phyloP scores from a whole-genome alignment of 2,888 invertebrate species.

The Neoscelio sp. region DNA sequence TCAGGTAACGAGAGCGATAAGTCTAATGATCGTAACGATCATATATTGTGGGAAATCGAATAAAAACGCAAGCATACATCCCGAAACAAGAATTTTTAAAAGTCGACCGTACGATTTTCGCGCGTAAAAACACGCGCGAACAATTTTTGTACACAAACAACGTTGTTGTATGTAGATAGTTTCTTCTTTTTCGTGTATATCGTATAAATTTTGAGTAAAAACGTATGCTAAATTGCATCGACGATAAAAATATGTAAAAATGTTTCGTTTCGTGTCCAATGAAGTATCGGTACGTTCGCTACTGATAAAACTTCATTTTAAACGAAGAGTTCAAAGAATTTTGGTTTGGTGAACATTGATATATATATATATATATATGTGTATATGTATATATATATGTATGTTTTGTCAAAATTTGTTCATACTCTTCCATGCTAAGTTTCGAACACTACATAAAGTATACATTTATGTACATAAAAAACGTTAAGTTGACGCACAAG shows the following conservation, averaged over 20 bases:
- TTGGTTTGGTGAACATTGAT: too few relatives aligned
- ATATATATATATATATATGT: too few relatives aligned
- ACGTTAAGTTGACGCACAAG: constrained; percentile 18
- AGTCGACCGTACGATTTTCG: neutral
- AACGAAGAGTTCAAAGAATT: too few relatives aligned
- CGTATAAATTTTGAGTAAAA: constrained; percentile 5
- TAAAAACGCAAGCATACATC: constrained; percentile 44
- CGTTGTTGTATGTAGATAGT: constrained; percentile 31
- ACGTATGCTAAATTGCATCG: constrained; percentile 12
- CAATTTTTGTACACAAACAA: constrained; percentile 33
- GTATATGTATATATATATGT: too few relatives aligned
- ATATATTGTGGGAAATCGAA: constrained; percentile 33
- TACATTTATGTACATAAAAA: constrained; percentile 52
- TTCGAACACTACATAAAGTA: constrained; percentile 74
- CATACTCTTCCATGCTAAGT: neutral
- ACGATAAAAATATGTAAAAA: constrained; percentile 23
- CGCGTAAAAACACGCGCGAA: too few relatives aligned
- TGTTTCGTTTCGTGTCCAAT: neutral
- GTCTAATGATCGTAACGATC: constrained; percentile 48
- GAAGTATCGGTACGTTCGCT: too few relatives aligned
- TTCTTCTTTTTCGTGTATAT: neutral
- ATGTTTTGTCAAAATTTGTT: constrained; percentile 7
- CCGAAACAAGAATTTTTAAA: constrained; percentile 2
- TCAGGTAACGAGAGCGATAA: constrained; percentile 67
- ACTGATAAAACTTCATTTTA: too few relatives aligned